phyloP scores from a whole-genome alignment of 2,797 vertebrate species.

The Phalanger gymnotis region DNA sequence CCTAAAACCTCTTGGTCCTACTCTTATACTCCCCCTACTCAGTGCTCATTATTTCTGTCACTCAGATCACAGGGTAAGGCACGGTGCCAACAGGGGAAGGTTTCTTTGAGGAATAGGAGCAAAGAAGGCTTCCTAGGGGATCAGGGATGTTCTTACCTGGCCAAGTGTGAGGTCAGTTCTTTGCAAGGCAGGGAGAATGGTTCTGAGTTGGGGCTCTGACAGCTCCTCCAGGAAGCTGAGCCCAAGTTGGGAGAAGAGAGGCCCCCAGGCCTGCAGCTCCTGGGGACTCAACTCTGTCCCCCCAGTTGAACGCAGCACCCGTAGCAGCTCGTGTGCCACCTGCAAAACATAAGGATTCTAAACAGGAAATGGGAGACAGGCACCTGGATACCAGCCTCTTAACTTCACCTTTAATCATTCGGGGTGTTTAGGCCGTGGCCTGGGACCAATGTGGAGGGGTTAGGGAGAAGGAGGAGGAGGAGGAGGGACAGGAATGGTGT shows the following conservation, averaged over 20 bases:
- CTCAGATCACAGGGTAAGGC: slow-evolving; percentile 23
- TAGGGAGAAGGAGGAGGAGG: neutral
- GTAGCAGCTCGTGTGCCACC: slow-evolving; percentile 90
- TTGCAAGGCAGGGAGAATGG: slow-evolving; percentile 86
- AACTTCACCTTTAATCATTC: neutral
- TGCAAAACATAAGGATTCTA: slow-evolving; percentile 69
- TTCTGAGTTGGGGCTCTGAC: slow-evolving; percentile 85
- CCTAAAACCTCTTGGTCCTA: neutral
- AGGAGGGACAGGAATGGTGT: neutral
- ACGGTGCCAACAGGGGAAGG: neutral
- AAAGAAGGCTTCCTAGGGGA: neutral
- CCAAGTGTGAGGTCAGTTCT: slow-evolving; percentile 86
- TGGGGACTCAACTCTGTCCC: slow-evolving; percentile 82
- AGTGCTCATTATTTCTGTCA: neutral
- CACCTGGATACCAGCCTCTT: slow-evolving; percentile 9
- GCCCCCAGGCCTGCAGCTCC: slow-evolving; percentile 85
- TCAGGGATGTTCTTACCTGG: slow-evolving; percentile 83
- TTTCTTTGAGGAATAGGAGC: neutral
- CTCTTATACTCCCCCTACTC: neutral
- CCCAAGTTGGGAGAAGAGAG: slow-evolving; percentile 89
- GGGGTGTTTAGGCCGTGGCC: slow-evolving; percentile 20
- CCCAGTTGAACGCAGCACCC: slow-evolving; percentile 84
- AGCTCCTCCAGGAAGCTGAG: slow-evolving; percentile 88
- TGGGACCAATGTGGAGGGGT: neutral
- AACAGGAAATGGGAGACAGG: slow-evolving; percentile 21